These are phyloP conservation scores for Leptodactylus fallax DNA, from an alignment of 2,797 vertebrate genomes.

Conservation along the genomic window DNA sequence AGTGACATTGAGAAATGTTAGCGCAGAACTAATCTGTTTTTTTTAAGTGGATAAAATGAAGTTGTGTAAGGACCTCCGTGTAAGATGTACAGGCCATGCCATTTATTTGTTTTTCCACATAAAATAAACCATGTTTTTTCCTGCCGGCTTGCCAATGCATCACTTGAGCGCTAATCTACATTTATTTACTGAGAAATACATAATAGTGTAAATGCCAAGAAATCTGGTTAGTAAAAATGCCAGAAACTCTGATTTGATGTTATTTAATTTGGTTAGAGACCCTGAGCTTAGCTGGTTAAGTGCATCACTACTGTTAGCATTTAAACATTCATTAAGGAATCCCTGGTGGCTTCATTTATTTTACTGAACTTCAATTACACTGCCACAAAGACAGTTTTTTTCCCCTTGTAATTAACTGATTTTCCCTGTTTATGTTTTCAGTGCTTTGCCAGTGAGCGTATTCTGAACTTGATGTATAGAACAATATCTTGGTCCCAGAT, in stretches of 20 bases:
- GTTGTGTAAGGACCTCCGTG: slow-evolving; percentile 67
- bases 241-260: slow-evolving; percentile 92
- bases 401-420: slow-evolving; percentile 89
- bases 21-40: slow-evolving; percentile 61
- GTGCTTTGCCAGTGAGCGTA: slow-evolving; percentile 87
- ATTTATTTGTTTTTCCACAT: slow-evolving; percentile 71
- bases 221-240: slow-evolving; percentile 90
- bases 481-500: slow-evolving; percentile 85
- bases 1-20: slow-evolving; percentile 60
- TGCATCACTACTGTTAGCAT: slow-evolving; percentile 91
- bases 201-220: slow-evolving; percentile 76
- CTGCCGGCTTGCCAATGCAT: slow-evolving; percentile 68
- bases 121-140: slow-evolving; percentile 64
- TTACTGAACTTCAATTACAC: slow-evolving; percentile 94
- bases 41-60: slow-evolving; percentile 63
- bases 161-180: slow-evolving; percentile 76
- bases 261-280: slow-evolving; percentile 91
- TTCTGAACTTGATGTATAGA: slow-evolving; percentile 89
- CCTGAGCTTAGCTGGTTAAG: slow-evolving; percentile 79
- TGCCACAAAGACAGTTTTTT: slow-evolving; percentile 84
- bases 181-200: slow-evolving; percentile 76
- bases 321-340: slow-evolving; percentile 94
- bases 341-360: slow-evolving; percentile 93
- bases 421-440: slow-evolving; percentile 97
- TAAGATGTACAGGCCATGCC: slow-evolving; percentile 80